Evolutionary conservation across 1,140 invertebrate genomes (phyloP).

Genomic region (Hycleus cichorii): DNA sequence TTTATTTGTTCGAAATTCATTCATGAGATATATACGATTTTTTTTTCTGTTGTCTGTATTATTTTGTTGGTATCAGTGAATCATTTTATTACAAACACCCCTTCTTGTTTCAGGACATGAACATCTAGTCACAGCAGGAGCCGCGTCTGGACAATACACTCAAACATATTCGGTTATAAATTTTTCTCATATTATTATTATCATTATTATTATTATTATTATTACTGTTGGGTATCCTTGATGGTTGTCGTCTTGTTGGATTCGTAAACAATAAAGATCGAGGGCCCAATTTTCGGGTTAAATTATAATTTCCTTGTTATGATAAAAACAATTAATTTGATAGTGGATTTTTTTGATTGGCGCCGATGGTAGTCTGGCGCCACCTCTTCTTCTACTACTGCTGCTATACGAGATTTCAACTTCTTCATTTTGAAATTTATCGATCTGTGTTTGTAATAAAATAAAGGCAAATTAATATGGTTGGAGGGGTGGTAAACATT

Average conservation of each 20-base stretch:
- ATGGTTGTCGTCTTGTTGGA: too few relatives aligned
- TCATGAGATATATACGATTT: too few relatives aligned
- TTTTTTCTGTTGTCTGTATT: conserved; percentile 9
- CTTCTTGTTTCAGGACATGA: conserved; percentile 14
- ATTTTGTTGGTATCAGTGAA: conserved; percentile 31
- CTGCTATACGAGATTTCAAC: background rate
- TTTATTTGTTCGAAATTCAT: too few relatives aligned
- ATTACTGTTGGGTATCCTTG: conserved; percentile 25
- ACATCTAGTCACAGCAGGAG: conserved; percentile 28
- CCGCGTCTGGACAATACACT: conserved; percentile 30
- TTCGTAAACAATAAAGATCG: conserved; percentile 36
- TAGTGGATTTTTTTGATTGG: background rate
- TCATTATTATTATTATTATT: conserved; percentile 19
- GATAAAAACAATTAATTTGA: too few relatives aligned
- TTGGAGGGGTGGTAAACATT: conserved; percentile 2
- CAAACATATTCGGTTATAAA: conserved; percentile 6
- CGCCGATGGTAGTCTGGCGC: conserved; percentile 13
- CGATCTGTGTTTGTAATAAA: conserved; percentile 12
- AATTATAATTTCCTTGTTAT: conserved; percentile 5
- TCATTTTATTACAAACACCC: conserved; percentile 13
- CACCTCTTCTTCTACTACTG: conserved; percentile 7
- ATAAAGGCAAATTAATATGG: conserved; percentile 14
- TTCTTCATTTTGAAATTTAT: conserved; percentile 7
- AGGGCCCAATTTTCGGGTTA: conserved; percentile 35
- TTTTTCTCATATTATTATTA: conserved; percentile 15